Percentiles rank a stretch among this genome's conserved stretches.
These are phyloP conservation scores for Coccyzus lansbergi DNA, from an alignment of 2,797 vertebrate genomes.

Conservation along the genomic window DNA sequence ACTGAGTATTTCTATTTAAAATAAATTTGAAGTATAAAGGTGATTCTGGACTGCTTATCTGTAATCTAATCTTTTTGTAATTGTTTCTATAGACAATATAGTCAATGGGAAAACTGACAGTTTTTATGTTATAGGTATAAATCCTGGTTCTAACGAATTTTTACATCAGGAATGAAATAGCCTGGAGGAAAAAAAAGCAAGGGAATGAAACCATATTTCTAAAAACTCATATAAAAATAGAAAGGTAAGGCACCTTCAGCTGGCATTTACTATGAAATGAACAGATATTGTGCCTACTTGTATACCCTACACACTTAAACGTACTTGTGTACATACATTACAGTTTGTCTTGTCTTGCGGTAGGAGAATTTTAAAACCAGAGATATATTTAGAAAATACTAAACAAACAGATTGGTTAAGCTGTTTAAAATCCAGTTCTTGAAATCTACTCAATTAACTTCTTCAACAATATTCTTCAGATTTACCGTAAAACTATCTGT, in stretches of 20 bases:
- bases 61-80: background rate
- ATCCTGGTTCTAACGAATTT: background rate
- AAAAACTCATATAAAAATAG: constrained; percentile 8
- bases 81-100: background rate
- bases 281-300: fast-evolving
- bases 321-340: background rate
- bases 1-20: constrained; percentile 27
- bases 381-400: background rate
- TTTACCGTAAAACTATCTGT: background rate
- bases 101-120: background rate
- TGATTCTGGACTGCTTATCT: background rate
- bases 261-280: background rate
- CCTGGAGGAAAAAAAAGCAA: background rate
- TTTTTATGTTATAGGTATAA: constrained; percentile 8
- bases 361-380: background rate
- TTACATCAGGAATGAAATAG: constrained; percentile 15
- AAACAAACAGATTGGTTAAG: background rate
- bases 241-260: background rate
- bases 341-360: background rate
- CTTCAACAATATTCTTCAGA: background rate
- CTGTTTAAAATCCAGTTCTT: background rate
- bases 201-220: background rate
- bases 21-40: background rate
- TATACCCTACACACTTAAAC: background rate
- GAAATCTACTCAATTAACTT: background rate